phyloP scores from a whole-genome alignment of 2,797 vertebrate genomes.

The Rhincodon typus region DNA sequence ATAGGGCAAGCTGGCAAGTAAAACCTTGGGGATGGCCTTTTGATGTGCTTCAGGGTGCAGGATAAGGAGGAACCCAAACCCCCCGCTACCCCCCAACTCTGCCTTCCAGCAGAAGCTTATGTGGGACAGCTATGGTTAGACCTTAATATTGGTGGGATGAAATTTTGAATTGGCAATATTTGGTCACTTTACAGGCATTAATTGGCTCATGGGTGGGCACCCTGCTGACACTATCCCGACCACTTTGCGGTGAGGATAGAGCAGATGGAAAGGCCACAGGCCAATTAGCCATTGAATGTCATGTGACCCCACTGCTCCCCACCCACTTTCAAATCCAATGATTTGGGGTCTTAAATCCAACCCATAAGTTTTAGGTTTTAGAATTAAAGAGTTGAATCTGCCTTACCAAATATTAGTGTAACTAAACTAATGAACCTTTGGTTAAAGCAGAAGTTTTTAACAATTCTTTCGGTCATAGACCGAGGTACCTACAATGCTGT shows the following conservation, averaged over 20 bases:
- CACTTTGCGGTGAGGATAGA: neutral
- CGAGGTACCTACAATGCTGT: neutral
- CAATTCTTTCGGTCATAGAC: neutral
- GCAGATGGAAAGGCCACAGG: neutral
- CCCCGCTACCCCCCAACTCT: neutral
- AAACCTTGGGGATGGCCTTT: neutral
- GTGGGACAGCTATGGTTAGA: neutral
- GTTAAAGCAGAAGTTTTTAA: neutral
- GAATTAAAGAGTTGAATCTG: neutral
- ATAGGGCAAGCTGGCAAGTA: neutral
- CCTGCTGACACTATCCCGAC: no score
- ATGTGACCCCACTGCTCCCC: no score
- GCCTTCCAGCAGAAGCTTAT: no score
- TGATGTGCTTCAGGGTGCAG: neutral
- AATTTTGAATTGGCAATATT: neutral
- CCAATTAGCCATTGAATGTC: no score
- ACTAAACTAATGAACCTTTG: neutral
- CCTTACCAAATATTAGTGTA: neutral
- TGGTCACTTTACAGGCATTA: neutral
- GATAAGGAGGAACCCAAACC: neutral
- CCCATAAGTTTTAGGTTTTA: neutral
- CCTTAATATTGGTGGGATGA: neutral
- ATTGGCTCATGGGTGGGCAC: no score
- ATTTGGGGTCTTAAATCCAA: neutral
- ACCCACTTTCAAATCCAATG: neutral